A percentile compares a stretch with the other conserved stretches of the same genome.
phyloP scores from a whole-genome alignment of 1,140 invertebrate species.

The Euglossa dilemma region DNA sequence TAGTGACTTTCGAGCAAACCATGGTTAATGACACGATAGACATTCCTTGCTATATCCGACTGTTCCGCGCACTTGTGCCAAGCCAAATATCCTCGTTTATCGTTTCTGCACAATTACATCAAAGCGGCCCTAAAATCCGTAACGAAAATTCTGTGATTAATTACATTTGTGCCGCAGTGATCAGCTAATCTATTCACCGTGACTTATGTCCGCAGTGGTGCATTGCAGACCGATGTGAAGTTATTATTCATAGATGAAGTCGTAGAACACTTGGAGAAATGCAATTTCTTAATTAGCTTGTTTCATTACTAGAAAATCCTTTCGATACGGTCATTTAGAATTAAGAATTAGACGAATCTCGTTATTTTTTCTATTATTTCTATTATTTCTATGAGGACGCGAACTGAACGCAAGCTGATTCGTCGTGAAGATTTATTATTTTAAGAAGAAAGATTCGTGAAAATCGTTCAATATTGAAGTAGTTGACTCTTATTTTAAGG shows the following conservation, averaged over 20 bases:
- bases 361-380: too few relatives aligned
- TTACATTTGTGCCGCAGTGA: not conserved
- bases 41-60: constrained; percentile 25
- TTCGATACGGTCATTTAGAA: too few relatives aligned
- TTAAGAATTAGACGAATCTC: too few relatives aligned
- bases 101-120: constrained; percentile 32
- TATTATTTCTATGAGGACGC: too few relatives aligned
- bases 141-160: constrained; percentile 45
- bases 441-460: too few relatives aligned
- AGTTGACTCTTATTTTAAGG: too few relatives aligned
- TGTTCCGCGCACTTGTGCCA: constrained; percentile 28
- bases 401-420: too few relatives aligned
- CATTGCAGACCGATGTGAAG: not conserved
- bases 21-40: constrained; percentile 37
- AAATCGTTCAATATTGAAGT: too few relatives aligned
- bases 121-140: constrained; percentile 29
- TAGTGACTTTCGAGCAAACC: constrained; percentile 12
- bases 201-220: not conserved
- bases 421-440: too few relatives aligned
- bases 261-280: not conserved
- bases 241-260: not conserved
- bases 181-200: constrained; percentile 1
- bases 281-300: not conserved
- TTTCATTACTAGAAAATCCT: not conserved
- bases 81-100: constrained; percentile 13